phyloP scores from a whole-genome alignment of 2,888 invertebrate genomes.

The Pomacea canaliculata region DNA sequence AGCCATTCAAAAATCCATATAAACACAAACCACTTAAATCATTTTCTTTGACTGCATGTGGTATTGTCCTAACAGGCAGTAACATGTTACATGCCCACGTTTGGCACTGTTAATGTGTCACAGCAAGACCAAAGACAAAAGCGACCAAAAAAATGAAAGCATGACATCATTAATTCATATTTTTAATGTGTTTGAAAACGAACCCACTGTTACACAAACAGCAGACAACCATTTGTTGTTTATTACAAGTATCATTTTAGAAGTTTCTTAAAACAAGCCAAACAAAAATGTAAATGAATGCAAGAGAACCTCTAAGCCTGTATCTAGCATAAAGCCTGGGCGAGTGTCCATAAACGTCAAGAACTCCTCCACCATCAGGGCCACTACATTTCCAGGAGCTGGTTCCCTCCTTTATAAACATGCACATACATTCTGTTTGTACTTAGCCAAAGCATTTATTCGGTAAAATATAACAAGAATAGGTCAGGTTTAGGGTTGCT shows the following conservation, averaged over 20 bases:
- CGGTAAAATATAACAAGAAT: neutral
- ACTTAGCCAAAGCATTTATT: neutral
- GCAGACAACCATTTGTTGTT: no score
- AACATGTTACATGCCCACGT: neutral
- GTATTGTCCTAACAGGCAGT: neutral
- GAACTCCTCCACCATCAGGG: conserved; percentile 66
- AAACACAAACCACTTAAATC: neutral
- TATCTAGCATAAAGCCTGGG: conserved; percentile 63
- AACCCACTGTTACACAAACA: no score
- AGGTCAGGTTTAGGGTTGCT: no score
- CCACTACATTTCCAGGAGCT: conserved; percentile 63
- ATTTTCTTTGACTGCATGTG: neutral
- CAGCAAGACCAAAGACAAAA: no score
- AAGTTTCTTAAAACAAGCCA: no score
- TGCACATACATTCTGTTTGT: neutral
- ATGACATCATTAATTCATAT: no score
- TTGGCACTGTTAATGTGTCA: no score
- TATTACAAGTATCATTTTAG: no score
- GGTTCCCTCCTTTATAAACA: conserved; percentile 59
- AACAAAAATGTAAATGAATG: no score
- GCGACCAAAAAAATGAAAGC: no score
- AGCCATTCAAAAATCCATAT: neutral
- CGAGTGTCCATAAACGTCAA: conserved; percentile 60
- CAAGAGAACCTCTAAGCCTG: conserved; percentile 53
- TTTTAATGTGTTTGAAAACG: no score